phyloP scores from a whole-genome alignment of 2,888 invertebrate species.

The Tenodera sinensis region DNA sequence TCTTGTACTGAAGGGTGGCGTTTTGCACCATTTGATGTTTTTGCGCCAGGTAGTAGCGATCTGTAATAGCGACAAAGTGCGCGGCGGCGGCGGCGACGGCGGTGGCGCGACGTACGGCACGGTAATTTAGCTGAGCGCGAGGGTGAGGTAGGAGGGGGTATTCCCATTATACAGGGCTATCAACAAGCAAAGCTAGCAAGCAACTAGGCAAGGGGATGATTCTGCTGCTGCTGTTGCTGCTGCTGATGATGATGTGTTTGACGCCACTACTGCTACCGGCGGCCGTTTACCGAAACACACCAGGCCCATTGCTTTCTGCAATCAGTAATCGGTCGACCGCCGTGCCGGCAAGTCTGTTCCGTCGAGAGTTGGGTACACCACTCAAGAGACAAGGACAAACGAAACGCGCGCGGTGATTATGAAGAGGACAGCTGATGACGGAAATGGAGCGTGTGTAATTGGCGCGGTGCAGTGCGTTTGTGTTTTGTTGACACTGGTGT shows the following conservation, averaged over 20 bases:
- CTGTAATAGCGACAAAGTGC: slow-evolving; percentile 30
- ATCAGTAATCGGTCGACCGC: slow-evolving; percentile 28
- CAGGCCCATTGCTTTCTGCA: slow-evolving; percentile 16
- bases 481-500: background rate
- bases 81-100: slow-evolving; percentile 8
- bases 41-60: slow-evolving; percentile 21
- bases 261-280: slow-evolving; percentile 32
- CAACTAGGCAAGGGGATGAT: slow-evolving; percentile 13
- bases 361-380: background rate
- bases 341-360: background rate
- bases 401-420: background rate
- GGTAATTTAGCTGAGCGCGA: slow-evolving; percentile 28
- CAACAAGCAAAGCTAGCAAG: slow-evolving; percentile 31
- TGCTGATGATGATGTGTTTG: slow-evolving; percentile 32
- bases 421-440: background rate
- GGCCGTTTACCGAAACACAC: slow-evolving; percentile 31
- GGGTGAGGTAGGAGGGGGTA: slow-evolving; percentile 21
- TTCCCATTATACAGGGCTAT: slow-evolving; percentile 31
- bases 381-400: background rate
- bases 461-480: background rate
- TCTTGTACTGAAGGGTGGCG: background rate
- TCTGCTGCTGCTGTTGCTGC: background rate
- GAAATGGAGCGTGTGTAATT: background rate
- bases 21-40: slow-evolving; percentile 12
- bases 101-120: slow-evolving; percentile 14